Evolutionary conservation across 2,797 vertebrate genomes (phyloP).

Genomic region (Peromyscus aztecus): DNA sequence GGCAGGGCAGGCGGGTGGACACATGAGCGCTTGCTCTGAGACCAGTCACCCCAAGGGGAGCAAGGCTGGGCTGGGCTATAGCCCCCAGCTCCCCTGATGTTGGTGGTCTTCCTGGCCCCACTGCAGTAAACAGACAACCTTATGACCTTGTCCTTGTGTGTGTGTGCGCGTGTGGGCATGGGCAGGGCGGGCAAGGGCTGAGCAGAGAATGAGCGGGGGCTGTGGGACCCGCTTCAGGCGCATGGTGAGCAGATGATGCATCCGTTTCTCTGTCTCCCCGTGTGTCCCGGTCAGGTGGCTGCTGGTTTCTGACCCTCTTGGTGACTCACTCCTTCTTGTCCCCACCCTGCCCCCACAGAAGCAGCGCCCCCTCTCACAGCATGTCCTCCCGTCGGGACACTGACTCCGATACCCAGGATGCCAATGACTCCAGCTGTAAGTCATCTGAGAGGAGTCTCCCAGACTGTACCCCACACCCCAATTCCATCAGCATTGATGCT

Average conservation of each 20-base stretch:
- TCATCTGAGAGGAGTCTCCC: slow-evolving; percentile 95
- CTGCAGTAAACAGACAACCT: slow-evolving; percentile 90
- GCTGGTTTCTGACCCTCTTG: slow-evolving; percentile 33
- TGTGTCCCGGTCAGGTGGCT: slow-evolving; percentile 75
- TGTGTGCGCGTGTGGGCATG: slow-evolving; percentile 74
- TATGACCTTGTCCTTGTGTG: slow-evolving; percentile 86
- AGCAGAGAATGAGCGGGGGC: slow-evolving; percentile 82
- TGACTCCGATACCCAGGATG: slow-evolving; percentile 95
- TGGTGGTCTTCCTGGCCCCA: slow-evolving; percentile 83
- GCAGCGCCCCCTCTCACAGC: slow-evolving; percentile 93
- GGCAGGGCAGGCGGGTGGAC: slow-evolving; percentile 54
- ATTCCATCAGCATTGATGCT: slow-evolving; percentile 91
- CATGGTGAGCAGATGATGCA: slow-evolving; percentile 79
- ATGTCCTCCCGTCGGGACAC: slow-evolving; percentile 98
- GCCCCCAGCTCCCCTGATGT: slow-evolving; percentile 58
- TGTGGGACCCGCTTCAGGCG: slow-evolving; percentile 84
- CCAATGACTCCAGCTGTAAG: slow-evolving; percentile 91
- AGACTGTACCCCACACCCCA: slow-evolving; percentile 93
- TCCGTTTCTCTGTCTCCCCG: slow-evolving; percentile 82
- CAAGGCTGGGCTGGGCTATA: slow-evolving; percentile 53
- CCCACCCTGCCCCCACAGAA: slow-evolving; percentile 87
- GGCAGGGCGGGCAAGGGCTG: slow-evolving; percentile 77
- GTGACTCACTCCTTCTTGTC: slow-evolving; percentile 56
- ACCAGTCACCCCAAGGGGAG: slow-evolving; percentile 56
- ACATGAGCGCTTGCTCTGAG: slow-evolving; percentile 81